phyloP scores from a whole-genome alignment of 2,888 invertebrate genomes.

The Linnaemya vulpina region DNA sequence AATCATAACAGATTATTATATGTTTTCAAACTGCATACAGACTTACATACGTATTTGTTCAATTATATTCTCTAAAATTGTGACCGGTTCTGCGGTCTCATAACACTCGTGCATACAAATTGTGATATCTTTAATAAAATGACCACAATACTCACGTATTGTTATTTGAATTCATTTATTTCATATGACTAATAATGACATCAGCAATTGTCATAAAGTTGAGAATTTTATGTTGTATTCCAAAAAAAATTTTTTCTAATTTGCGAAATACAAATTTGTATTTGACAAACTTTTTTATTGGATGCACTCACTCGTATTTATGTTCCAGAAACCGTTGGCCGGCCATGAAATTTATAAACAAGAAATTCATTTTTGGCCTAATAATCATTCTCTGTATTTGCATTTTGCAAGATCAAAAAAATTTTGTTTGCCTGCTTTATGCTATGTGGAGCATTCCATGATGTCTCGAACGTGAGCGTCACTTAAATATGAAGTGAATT shows the following conservation, averaged over 20 bases:
- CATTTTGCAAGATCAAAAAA: slow-evolving; percentile 16
- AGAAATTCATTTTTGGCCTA: slow-evolving; percentile 29
- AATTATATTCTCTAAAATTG: slow-evolving; percentile 1
- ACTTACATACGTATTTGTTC: background rate
- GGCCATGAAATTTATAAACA: slow-evolving; percentile 30
- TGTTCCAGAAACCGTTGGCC: slow-evolving; percentile 8
- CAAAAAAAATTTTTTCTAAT: background rate
- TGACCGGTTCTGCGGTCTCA: slow-evolving; percentile 18
- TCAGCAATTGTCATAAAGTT: slow-evolving; percentile 19
- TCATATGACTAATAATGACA: slow-evolving; percentile 18
- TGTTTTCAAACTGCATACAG: background rate
- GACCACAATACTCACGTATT: slow-evolving; percentile 1
- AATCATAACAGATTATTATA: background rate
- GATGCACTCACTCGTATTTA: background rate
- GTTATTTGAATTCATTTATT: background rate
- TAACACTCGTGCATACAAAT: background rate
- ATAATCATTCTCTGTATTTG: background rate
- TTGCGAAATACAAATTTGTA: too few species aligned
- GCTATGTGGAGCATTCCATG: too few species aligned
- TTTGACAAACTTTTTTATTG: slow-evolving; percentile 1
- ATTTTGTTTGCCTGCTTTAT: too few species aligned
- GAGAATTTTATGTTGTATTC: background rate
- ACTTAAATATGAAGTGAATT: too few species aligned
- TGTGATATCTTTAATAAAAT: slow-evolving; percentile 8
- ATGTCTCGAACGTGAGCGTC: too few species aligned